Conservation (phyloP, 2,797 vertebrate genomes). For the Gadopsis marmoratus region DNA sequence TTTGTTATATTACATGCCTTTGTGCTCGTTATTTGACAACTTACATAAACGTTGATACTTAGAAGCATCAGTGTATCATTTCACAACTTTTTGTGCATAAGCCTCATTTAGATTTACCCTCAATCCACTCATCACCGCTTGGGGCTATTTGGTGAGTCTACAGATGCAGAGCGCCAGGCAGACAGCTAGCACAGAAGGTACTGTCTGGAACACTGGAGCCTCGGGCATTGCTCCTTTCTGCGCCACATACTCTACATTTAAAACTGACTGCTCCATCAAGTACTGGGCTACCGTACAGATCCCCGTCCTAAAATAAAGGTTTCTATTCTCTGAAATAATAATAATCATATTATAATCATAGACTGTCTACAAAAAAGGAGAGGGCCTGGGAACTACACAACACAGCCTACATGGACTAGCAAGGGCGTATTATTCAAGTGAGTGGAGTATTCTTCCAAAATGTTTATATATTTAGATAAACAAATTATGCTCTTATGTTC, state of each 20-base stretch:
- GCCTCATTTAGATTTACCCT: slow-evolving; percentile 45
- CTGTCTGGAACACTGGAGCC: slow-evolving; percentile 61
- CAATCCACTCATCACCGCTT: slow-evolving; percentile 46
- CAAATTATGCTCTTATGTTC: slow-evolving; percentile 26
- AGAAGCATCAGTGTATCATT: slow-evolving; percentile 33
- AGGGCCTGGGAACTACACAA: slow-evolving; percentile 5
- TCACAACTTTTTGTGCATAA: slow-evolving; percentile 30
- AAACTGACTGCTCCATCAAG: slow-evolving; percentile 59
- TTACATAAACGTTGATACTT: slow-evolving; percentile 18
- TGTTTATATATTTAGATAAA: slow-evolving; percentile 40
- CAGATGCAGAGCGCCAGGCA: slow-evolving; percentile 58
- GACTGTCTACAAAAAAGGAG: neutral
- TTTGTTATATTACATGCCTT: slow-evolving; percentile 42
- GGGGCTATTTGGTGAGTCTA: slow-evolving; percentile 61
- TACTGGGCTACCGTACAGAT: slow-evolving; percentile 18
- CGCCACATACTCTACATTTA: slow-evolving; percentile 48
- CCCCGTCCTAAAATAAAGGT: slow-evolving; percentile 7
- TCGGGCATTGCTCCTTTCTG: slow-evolving; percentile 43
- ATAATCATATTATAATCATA: slow-evolving; percentile 19
- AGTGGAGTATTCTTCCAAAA: neutral
- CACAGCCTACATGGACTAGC: neutral
- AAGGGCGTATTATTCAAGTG: slow-evolving; percentile 20
- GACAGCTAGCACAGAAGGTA: slow-evolving; percentile 64
- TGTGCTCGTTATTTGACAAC: slow-evolving; percentile 42
- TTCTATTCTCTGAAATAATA: slow-evolving; percentile 38